These are phyloP conservation scores for Malurus leucopterus DNA, from an alignment of 2,797 vertebrate genomes.

Conservation along the genomic window DNA sequence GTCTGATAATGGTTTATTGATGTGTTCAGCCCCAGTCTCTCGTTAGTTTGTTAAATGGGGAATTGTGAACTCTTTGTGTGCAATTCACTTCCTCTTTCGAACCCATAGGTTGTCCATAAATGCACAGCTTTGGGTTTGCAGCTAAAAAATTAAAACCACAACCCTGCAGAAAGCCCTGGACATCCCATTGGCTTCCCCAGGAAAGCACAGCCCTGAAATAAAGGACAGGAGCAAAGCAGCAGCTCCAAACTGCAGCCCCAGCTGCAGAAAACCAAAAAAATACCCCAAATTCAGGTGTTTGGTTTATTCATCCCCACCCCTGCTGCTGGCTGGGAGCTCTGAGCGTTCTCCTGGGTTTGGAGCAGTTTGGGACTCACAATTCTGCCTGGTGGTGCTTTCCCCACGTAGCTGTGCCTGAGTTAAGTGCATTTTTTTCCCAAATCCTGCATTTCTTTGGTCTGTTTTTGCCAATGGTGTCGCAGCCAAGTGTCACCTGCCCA, in stretches of 20 bases:
- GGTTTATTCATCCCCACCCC: background rate
- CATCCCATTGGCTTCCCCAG: background rate
- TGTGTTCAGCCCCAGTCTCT: background rate
- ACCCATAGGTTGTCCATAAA: accelerated
- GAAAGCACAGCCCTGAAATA: background rate
- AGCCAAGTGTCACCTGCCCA: background rate
- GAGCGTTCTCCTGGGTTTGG: background rate
- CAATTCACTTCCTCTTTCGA: background rate
- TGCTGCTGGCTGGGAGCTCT: background rate
- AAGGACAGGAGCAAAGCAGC: background rate
- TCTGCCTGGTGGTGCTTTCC: background rate
- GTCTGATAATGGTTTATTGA: background rate
- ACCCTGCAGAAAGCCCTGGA: background rate
- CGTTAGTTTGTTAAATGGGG: accelerated
- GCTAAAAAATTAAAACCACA: background rate
- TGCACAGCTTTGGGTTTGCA: background rate
- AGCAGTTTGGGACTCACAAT: background rate
- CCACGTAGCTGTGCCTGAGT: accelerated
- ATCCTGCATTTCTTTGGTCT: background rate
- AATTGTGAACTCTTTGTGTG: background rate
- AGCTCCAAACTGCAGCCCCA: background rate
- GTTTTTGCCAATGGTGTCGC: background rate
- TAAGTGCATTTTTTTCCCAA: background rate
- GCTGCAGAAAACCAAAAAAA: background rate
- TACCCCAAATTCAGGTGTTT: background rate